Conservation (phyloP, 1,140 invertebrate species). For the Drosophila parabipectinata region DNA sequence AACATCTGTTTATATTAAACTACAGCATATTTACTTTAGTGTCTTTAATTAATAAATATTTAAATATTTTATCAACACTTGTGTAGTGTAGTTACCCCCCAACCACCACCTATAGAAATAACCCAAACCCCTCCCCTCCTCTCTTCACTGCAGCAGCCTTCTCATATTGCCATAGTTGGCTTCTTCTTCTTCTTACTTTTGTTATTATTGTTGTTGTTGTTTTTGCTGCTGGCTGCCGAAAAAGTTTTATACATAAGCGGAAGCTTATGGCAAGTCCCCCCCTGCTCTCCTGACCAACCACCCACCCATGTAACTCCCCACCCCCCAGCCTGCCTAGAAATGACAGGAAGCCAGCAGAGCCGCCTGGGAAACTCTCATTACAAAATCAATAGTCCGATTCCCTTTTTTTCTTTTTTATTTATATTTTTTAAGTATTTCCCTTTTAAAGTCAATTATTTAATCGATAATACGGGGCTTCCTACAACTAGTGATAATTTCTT, state of each 20-base stretch:
- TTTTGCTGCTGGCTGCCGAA: slow-evolving; percentile 57
- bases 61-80: not conserved
- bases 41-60: not conserved
- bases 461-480: not conserved
- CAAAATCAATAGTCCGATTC: slow-evolving; percentile 69
- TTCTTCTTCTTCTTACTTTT: slow-evolving; percentile 37
- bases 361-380: slow-evolving; percentile 35
- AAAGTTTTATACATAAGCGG: slow-evolving; percentile 76
- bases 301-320: not conserved
- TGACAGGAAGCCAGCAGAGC: not conserved
- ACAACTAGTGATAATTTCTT: slow-evolving; percentile 3
- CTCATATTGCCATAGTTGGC: slow-evolving; percentile 58
- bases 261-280: slow-evolving; percentile 16
- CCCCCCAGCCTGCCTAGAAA: not conserved
- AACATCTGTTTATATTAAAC: too few relatives aligned
- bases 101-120: not conserved
- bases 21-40: not conserved
- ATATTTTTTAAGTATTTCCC: not conserved
- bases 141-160: slow-evolving; percentile 51
- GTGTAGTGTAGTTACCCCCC: not conserved
- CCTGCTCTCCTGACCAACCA: not conserved
- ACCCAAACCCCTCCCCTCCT: not conserved
- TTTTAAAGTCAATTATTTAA: slow-evolving; percentile 34
- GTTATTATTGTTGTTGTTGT: slow-evolving; percentile 16
- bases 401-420: slow-evolving; percentile 13